These are phyloP conservation scores for Scomber scombrus DNA, from an alignment of 2,113 vertebrate genomes.

Conservation along the genomic window DNA sequence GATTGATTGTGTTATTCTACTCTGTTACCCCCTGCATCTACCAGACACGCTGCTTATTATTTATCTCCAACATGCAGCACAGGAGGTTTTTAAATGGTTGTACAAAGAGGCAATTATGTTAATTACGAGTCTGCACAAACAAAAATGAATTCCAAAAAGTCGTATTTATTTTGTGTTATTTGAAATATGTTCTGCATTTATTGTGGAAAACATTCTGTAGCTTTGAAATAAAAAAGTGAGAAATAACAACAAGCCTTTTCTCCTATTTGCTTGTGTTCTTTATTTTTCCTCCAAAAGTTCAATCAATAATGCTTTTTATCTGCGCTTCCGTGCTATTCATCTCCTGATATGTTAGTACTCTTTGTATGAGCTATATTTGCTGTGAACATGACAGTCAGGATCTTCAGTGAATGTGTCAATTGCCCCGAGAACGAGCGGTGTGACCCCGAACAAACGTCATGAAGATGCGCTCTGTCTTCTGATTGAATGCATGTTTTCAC, in stretches of 20 bases:
- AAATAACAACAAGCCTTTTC: background rate
- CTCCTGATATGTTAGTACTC: background rate
- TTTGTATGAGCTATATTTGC: background rate
- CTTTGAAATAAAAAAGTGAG: no score
- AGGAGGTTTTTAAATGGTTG: background rate
- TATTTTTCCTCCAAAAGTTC: background rate
- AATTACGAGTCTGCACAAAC: background rate
- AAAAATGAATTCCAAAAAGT: background rate
- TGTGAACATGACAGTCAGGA: background rate
- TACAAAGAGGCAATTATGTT: background rate
- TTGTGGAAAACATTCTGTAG: background rate
- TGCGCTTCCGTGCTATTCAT: background rate
- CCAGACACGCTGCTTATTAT: background rate
- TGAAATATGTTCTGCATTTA: background rate
- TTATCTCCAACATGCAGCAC: slow-evolving; percentile 23
- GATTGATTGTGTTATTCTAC: background rate
- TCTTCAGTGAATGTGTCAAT: background rate
- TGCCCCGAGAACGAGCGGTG: background rate
- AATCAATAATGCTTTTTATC: background rate
- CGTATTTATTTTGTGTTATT: background rate
- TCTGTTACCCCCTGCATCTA: background rate
- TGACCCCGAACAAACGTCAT: slow-evolving; percentile 6
- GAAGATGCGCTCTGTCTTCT: background rate
- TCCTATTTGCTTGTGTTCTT: background rate
- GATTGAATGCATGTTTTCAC: background rate